These are phyloP conservation scores for Struthidea cinerea DNA, from an alignment of 2,113 vertebrate species.

Conservation along the genomic window DNA sequence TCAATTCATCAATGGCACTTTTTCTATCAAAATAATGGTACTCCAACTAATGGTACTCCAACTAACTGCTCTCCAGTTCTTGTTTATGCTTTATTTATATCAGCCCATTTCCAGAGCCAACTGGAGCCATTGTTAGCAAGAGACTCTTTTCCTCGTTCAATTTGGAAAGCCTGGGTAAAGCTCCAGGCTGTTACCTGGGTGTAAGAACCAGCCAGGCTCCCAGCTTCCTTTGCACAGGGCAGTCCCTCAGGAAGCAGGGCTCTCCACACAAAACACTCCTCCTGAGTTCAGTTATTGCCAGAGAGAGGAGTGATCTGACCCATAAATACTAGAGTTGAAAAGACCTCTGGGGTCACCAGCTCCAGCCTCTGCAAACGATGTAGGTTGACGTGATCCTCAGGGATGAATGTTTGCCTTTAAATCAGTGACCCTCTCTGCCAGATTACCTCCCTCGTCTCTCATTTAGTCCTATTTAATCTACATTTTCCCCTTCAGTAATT, in stretches of 20 bases:
- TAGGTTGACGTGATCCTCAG: not conserved
- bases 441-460: not conserved
- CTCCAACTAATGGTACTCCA: not conserved
- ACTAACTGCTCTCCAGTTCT: not conserved
- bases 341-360: not conserved
- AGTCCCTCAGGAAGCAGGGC: not conserved
- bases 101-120: not conserved
- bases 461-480: not conserved
- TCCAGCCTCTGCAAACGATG: not conserved
- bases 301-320: not conserved
- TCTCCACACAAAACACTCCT: not conserved
- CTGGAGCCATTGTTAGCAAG: fast-evolving
- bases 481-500: conserved; percentile 20
- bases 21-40: not conserved
- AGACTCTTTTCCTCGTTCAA: not conserved
- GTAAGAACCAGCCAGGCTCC: not conserved
- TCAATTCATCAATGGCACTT: not conserved
- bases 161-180: not conserved
- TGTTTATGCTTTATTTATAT: not conserved
- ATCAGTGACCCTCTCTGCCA: not conserved
- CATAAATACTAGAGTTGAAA: not conserved
- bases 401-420: not conserved
- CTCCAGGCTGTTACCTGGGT: not conserved
- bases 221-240: not conserved
- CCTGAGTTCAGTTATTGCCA: not conserved